Base-by-base conservation (phyloP, 2,113 vertebrate genomes). In the Phainopepla nitens region DNA sequence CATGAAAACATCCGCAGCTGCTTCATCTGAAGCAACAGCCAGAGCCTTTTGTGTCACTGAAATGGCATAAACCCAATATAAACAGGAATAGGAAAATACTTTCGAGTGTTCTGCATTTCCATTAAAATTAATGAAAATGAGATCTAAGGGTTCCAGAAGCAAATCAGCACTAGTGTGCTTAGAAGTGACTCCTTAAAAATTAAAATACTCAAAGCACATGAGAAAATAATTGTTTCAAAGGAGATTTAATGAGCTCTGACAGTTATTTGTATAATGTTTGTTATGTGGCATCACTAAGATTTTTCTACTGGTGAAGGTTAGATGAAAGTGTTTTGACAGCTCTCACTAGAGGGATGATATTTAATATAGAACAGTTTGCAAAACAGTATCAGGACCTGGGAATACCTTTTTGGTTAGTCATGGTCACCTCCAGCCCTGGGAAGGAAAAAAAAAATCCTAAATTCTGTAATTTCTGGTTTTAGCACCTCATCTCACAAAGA, bases 281-380 rank as follows among this genome's bases (percentile, higher is more conserved):
- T 97, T 97, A 94, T 77, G 96, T 83, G 97, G 90, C 96, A 96
- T 97, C 97, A 89, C 94, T 77, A 33, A 94, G 96, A 70, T 91
- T 98, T 96, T 91, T 97, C 95, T 97, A 5, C 90, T 76, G 24
- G 86, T 85, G 94, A 95, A 93, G 91, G 77, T 96, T 90, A 97
- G 79, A 89, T 89, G 96, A 95, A 97, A 88, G 96, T 98, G 97
- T 98, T 98, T 97, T 98, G 98, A 98, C 98, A 98, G 96, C 96
- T 97, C 96, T 97, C 96, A 87, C 89, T 95, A 42, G 90, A 97
- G 92, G 96, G 95, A 95, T 93, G 87, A 92, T 93, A 84, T 97
- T 98, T 98, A 98, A 98, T 98, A 96, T 76, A 94, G 87, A 98
- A 91, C 93, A 96, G 97, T 95, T 97, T 97, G 77, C 70, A 96